Evolutionary conservation across 2,797 vertebrate genomes (phyloP).

Genomic region (Manis pentadactyla): DNA sequence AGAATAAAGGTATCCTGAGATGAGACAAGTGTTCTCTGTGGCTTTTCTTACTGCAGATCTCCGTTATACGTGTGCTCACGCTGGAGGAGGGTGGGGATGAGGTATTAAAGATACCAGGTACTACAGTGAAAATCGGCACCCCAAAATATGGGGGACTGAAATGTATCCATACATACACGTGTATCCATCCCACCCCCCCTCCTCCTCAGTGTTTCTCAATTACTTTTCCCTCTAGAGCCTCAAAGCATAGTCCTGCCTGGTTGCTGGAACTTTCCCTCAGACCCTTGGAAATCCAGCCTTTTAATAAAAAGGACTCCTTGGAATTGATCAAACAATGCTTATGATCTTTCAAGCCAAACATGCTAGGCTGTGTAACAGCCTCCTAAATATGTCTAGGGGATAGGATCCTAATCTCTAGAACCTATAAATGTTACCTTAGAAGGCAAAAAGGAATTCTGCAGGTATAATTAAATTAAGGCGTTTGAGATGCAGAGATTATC

Average conservation of each 20-base stretch:
- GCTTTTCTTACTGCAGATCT: neutral
- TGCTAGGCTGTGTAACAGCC: neutral
- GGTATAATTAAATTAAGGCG: neutral
- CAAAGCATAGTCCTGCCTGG: neutral
- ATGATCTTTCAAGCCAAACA: neutral
- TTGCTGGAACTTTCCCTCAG: neutral
- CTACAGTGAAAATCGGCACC: neutral
- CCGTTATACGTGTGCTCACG: too few species aligned
- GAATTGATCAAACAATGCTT: neutral
- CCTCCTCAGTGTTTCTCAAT: too few species aligned
- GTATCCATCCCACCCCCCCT: fast-evolving
- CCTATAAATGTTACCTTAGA: neutral
- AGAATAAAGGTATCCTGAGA: neutral
- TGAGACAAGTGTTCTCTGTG: neutral
- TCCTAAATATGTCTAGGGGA: neutral
- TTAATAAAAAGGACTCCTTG: neutral
- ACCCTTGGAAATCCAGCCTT: neutral
- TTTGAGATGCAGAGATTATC: neutral
- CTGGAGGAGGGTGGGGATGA: neutral
- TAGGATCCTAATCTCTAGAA: neutral
- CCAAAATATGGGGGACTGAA: neutral
- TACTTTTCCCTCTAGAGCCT: neutral
- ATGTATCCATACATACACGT: neutral
- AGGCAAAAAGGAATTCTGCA: neutral
- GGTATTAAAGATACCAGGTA: neutral